Percentiles rank a stretch among this genome's conserved stretches.
phyloP scores from a whole-genome alignment of 2,113 vertebrate species.

The Poeciliopsis retropinna region DNA sequence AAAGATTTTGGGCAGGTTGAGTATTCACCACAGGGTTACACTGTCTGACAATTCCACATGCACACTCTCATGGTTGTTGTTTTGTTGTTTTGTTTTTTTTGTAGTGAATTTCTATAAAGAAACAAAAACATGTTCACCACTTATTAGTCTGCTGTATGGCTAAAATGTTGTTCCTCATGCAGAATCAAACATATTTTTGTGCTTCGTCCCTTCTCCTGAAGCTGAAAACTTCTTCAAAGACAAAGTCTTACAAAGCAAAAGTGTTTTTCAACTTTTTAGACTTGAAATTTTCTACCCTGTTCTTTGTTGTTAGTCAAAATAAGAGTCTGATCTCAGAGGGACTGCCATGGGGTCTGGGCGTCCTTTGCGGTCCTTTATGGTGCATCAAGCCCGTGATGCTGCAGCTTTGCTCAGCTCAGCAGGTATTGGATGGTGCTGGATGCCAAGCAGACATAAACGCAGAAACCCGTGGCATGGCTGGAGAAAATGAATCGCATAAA shows the following conservation, averaged over 20 bases:
- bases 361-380: constrained; percentile 62
- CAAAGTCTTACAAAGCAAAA: constrained; percentile 29
- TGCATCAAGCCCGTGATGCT: constrained; percentile 58
- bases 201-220: constrained; percentile 18
- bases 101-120: not conserved
- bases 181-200: constrained; percentile 37
- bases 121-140: not conserved
- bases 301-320: constrained; percentile 45
- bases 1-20: too few species aligned
- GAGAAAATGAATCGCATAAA: constrained; percentile 60
- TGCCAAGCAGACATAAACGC: constrained; percentile 15
- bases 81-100: too few species aligned
- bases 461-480: constrained; percentile 42
- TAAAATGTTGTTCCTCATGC: constrained; percentile 20
- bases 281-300: constrained; percentile 26
- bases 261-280: constrained; percentile 17
- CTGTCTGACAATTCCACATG: not conserved
- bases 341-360: constrained; percentile 25
- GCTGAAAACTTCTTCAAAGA: constrained; percentile 44
- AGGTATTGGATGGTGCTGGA: constrained; percentile 47
- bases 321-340: constrained; percentile 35
- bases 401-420: constrained; percentile 58
- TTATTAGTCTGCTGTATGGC: constrained; percentile 19
- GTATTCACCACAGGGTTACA: not conserved
- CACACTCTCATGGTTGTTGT: not conserved